Evolutionary conservation across 2,888 invertebrate genomes (phyloP).

Genomic region (Trichacis sp.): DNA sequence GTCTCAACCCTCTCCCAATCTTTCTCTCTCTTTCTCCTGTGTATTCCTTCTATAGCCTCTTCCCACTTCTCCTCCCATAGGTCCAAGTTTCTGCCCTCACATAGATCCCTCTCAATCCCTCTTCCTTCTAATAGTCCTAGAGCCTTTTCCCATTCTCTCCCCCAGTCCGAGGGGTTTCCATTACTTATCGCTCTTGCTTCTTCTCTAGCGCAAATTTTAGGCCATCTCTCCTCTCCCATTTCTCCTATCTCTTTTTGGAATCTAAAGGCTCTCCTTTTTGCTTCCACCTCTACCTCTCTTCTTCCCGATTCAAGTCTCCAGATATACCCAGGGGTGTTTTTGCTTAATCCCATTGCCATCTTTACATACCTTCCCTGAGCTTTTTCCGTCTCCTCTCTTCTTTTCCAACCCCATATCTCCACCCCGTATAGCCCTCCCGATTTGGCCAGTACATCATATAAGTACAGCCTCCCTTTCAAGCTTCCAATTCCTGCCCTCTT

Average conservation of each 20-base stretch:
- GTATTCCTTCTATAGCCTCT: too few species aligned
- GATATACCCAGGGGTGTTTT: conserved; percentile 15
- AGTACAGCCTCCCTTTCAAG: conserved; percentile 11
- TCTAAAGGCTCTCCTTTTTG: background rate
- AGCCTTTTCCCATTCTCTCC: too few species aligned
- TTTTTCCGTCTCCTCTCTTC: conserved; percentile 20
- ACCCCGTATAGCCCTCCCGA: conserved; percentile 15
- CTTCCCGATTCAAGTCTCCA: conserved; percentile 6
- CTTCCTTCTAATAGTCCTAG: too few species aligned
- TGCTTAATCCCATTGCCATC: conserved; percentile 24
- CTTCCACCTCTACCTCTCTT: background rate
- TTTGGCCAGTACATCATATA: conserved; percentile 21
- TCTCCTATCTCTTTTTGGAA: background rate
- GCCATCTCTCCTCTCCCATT: conserved; percentile 9
- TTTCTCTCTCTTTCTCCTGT: conserved; percentile 8
- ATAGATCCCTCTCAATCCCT: too few species aligned
- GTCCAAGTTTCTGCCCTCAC: too few species aligned
- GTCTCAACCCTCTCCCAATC: conserved; percentile 13
- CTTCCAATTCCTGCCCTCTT: conserved; percentile 13
- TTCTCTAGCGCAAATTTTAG: conserved; percentile 9
- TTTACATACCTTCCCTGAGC: conserved; percentile 19
- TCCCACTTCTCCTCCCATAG: too few species aligned
- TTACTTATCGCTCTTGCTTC: too few species aligned
- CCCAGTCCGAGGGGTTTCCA: too few species aligned
- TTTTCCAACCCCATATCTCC: conserved; percentile 26